phyloP scores from a whole-genome alignment of 2,113 vertebrate species.

The Oryzias woworae region DNA sequence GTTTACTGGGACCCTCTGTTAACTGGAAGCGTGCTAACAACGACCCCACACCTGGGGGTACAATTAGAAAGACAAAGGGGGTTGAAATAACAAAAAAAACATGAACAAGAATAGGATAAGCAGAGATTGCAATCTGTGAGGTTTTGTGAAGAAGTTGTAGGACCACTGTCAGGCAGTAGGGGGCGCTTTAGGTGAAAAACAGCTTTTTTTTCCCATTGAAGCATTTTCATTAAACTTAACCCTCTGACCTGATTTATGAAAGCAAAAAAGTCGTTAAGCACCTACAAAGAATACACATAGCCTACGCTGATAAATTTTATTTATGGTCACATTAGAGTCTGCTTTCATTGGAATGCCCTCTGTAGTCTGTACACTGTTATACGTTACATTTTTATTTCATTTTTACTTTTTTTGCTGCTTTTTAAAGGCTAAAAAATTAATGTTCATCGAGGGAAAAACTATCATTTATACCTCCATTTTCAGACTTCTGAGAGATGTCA shows the following conservation, averaged over 20 bases:
- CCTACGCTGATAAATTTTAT: too few relatives aligned
- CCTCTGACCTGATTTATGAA: background rate
- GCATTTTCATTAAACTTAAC: background rate
- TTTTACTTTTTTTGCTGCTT: background rate
- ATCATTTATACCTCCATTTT: constrained; percentile 88
- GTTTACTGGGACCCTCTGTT: constrained; percentile 90
- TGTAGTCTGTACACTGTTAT: too few relatives aligned
- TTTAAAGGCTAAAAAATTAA: background rate
- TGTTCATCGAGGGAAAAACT: background rate
- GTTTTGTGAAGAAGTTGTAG: constrained; percentile 2
- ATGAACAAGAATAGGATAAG: background rate
- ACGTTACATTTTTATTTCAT: too few relatives aligned
- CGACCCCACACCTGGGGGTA: constrained; percentile 87
- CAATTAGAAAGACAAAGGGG: background rate
- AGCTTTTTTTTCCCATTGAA: background rate
- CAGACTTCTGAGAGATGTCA: constrained; percentile 97
- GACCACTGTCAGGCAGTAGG: constrained; percentile 18
- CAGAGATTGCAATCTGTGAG: background rate
- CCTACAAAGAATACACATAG: too few relatives aligned
- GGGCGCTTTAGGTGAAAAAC: constrained; percentile 1
- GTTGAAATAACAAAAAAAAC: background rate
- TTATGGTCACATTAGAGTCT: too few relatives aligned
- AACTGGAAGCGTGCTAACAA: constrained; percentile 94
- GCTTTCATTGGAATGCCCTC: too few relatives aligned
- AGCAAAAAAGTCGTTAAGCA: too few relatives aligned